Percentiles rank a stretch among this genome's conserved stretches.
phyloP scores from a whole-genome alignment of 2,113 vertebrate species.

The Thamnophis sirtalis region DNA sequence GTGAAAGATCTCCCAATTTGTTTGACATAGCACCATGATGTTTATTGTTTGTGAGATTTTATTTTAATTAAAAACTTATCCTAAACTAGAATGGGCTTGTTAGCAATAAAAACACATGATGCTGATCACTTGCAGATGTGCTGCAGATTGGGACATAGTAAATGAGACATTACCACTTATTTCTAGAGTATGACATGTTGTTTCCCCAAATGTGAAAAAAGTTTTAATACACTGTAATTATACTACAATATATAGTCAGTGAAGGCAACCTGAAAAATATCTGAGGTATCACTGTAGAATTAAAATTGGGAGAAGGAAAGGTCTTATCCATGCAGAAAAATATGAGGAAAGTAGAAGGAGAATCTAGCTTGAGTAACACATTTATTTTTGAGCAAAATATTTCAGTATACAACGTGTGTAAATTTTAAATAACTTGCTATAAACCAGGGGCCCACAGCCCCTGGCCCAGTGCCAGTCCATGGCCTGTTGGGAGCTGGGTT shows the following conservation, averaged over 20 bases:
- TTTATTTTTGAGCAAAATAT: not conserved
- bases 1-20: not conserved
- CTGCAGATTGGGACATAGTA: not conserved
- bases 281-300: not conserved
- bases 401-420: not conserved
- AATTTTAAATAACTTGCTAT: not conserved
- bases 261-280: not conserved
- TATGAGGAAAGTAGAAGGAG: not conserved
- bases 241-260: rapidly evolving
- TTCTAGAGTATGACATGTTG: conserved; percentile 1
- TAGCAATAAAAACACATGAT: not conserved
- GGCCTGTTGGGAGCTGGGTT: too few species aligned
- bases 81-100: not conserved
- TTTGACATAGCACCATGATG: not conserved
- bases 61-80: not conserved
- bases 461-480: not conserved
- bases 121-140: conserved; percentile 23
- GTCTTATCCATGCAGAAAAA: not conserved
- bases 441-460: not conserved
- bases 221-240: not conserved
- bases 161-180: not conserved
- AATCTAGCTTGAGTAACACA: not conserved
- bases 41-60: not conserved
- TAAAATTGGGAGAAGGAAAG: not conserved
- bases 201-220: not conserved